Base-by-base conservation (phyloP, 92 coral and sea anemone genomes). In the Palythoa caribaeorum region DNA sequence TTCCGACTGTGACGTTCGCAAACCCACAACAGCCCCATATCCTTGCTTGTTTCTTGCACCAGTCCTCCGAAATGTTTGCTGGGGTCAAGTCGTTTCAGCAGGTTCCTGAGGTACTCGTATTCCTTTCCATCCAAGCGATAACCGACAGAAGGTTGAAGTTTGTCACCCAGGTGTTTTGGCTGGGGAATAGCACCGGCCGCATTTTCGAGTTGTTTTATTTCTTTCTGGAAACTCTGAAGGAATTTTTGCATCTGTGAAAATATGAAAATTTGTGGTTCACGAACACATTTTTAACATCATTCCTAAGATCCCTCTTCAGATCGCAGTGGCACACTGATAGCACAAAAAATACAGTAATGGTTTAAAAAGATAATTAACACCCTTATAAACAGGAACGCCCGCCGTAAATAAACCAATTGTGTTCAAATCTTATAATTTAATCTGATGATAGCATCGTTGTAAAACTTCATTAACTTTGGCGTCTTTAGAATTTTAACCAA, bases 11-110 rank as follows among this genome's bases (percentile, higher is more conserved):
- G 96, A 63, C 86, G 72, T 20, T 60, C 78, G n/a, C 96, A 94
- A 10, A 94, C 96, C 96, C 96, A 94, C 1, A 94, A 88, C 44
- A 74, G 88, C 1, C 94, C 96, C 72, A 89, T 59, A 52, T 88
- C 96, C 81, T 91, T 85, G 36, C 93, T 84, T 19, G 79, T 71
- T 72, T 94, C 96, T 85, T 89, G 94, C 44, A 63, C 84, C 89
- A 94, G 71, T 44, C 96, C 94, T 17, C 96, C 96, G 70, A 89
- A 94, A 12, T 79, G 72, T 47, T 94, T 94, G 74, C 78, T 78
- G 72, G 83, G 15, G 60, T 87, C 91, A 15, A 91, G 66, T 40
- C 57, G 53, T 14, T 77, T 74, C 38, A 94, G 84, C 19, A 89
- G 36, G 28, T 89, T 37, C 2, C 90, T 87, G 48, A 94, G 68